Base-by-base conservation (phyloP, 1,140 invertebrate genomes). In the Sitophilus oryzae region DNA sequence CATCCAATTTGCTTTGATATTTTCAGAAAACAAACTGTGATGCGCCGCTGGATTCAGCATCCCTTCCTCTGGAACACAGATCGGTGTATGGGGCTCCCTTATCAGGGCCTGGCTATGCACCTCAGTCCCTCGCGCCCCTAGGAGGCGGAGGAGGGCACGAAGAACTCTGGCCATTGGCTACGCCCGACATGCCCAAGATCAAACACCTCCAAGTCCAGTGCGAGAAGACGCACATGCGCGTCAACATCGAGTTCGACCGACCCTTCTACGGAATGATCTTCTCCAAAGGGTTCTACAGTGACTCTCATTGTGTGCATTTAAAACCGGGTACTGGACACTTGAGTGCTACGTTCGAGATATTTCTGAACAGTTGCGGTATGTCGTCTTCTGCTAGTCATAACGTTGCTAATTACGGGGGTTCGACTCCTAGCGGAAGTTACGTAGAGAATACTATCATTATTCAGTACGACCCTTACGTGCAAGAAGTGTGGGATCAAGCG, bases 181-280 rank as follows among this genome's bases (percentile, higher is more conserved):
- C 84, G 16, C 84, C 85, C 1, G 90, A 93, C 65, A 91, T 91
- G 68, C 91, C 91, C 1, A 88, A 92, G 70, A 93, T 94, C 60
- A 91, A 91, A 68, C 85, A 90, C 65, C 72, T 95, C 21, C 91
- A 96, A 74, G 93, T 96, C 36, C 91, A 94, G 69, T 96, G 93
- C 72, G 92, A 95, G 71, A 96, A 95, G 73, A 94, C 91, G 35
- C 86, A 92, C 67, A 96, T 96, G 92, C 77, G 90, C 20, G 91
- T 95, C 5, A 92, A 91, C 72, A 91, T 96, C 62, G 90, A 93
- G 70, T 95, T 96, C 74, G 92, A 95, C 69, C 78, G 91, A 21
- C 91, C 93, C 0, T 96, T 96, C 75, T 93, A 94, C 71, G 93
- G 93, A 3, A 93, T 95, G 83, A 93, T 96, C 59, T 96, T 96